Conservation (phyloP, 2,888 invertebrate species). For the Clivina fossor region DNA sequence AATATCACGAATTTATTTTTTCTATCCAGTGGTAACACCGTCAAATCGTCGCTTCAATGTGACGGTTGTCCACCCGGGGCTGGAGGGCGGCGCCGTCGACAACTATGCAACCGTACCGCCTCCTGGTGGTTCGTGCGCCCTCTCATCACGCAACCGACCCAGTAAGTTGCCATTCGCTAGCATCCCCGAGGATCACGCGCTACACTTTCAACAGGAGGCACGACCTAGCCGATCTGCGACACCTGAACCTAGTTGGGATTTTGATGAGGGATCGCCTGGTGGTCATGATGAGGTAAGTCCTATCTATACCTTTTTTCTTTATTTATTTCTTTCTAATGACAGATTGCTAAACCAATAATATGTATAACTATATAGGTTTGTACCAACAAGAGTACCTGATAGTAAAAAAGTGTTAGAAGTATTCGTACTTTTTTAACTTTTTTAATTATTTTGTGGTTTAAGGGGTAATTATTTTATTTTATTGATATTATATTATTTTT, state of each 20-base stretch:
- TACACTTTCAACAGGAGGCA: constrained; percentile 51
- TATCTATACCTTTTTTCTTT: too few relatives aligned
- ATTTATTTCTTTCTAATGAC: background rate
- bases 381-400: too few relatives aligned
- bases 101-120: constrained; percentile 43
- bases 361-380: too few relatives aligned
- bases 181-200: constrained; percentile 54
- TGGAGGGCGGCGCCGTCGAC: constrained; percentile 34
- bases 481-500: too few relatives aligned
- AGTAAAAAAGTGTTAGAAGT: too few relatives aligned
- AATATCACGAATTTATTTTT: too few relatives aligned
- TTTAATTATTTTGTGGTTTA: too few relatives aligned
- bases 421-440: too few relatives aligned
- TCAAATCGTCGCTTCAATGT: constrained; percentile 58
- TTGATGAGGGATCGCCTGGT: constrained; percentile 49
- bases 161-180: constrained; percentile 49
- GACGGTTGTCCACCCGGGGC: constrained; percentile 50
- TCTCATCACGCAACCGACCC: constrained; percentile 50
- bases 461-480: too few relatives aligned
- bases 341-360: background rate
- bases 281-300: constrained; percentile 2
- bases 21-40: constrained; percentile 43
- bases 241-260: constrained; percentile 53
- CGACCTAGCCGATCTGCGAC: constrained; percentile 47
- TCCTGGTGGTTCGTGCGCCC: constrained; percentile 46